Percentiles rank a stretch among this genome's conserved stretches.
Evolutionary conservation across 2,113 vertebrate genomes (phyloP).

Genomic region (Eulemur rufifrons): DNA sequence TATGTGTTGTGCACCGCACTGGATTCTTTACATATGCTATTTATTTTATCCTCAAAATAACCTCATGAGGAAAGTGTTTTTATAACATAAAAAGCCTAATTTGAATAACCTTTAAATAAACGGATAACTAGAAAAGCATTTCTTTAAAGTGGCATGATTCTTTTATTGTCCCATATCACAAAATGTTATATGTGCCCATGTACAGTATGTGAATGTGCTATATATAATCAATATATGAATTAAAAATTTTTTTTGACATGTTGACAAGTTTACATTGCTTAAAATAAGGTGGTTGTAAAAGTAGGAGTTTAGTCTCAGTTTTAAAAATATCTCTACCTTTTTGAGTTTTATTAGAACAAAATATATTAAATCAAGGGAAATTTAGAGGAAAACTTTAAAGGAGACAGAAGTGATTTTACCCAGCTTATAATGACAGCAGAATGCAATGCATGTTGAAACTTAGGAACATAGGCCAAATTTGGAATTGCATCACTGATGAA

Average conservation of each 20-base stretch:
- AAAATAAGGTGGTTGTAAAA: not conserved
- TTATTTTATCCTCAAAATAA: slow-evolving; percentile 20
- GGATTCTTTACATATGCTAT: not conserved
- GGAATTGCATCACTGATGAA: not conserved
- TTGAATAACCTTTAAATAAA: not conserved
- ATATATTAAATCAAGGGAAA: not conserved
- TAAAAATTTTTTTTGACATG: not conserved
- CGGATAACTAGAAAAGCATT: not conserved
- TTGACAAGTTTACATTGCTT: not conserved
- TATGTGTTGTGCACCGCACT: not conserved
- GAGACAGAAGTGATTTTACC: not conserved
- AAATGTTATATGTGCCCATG: not conserved
- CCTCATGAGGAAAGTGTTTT: not conserved
- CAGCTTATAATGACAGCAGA: not conserved
- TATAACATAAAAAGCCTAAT: slow-evolving; percentile 17
- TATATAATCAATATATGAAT: not conserved
- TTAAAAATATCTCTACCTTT: not conserved
- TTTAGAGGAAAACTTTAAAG: not conserved
- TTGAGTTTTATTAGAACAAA: not conserved
- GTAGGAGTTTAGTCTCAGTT: not conserved
- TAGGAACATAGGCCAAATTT: not conserved
- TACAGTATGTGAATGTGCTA: not conserved
- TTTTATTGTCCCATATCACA: not conserved
- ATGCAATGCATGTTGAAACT: not conserved
- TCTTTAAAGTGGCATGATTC: not conserved